phyloP scores from a whole-genome alignment of 2,797 vertebrate genomes.

The Manis javanica region DNA sequence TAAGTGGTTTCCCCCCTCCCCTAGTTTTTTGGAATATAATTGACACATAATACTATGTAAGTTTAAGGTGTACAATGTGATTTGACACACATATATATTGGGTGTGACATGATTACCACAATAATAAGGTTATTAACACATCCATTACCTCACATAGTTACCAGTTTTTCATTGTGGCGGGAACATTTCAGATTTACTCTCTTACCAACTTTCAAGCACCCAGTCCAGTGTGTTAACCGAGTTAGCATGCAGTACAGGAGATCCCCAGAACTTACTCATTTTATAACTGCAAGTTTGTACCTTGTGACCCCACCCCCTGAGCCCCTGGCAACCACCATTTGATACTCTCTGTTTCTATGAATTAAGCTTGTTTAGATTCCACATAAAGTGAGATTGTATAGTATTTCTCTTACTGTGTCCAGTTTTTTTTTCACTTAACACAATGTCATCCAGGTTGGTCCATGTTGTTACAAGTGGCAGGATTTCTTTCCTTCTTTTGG shows the following conservation, averaged over 20 bases:
- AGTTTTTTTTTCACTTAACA: background rate
- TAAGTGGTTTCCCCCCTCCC: background rate
- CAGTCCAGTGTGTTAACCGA: background rate
- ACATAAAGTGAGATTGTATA: background rate
- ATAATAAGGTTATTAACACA: background rate
- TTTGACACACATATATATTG: background rate
- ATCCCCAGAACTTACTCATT: background rate
- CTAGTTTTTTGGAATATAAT: background rate
- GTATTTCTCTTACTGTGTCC: background rate
- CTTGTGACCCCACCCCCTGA: background rate
- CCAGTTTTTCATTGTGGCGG: background rate
- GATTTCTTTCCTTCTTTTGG: background rate
- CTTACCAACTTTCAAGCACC: background rate
- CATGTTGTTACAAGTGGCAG: background rate
- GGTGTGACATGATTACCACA: background rate
- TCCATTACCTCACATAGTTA: background rate
- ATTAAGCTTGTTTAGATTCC: background rate
- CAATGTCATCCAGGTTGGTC: background rate
- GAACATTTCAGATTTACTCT: background rate
- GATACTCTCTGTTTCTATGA: background rate
- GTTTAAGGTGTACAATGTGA: background rate
- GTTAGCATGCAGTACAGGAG: background rate
- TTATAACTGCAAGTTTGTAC: background rate
- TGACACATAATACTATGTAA: background rate
- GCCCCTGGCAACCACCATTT: background rate